A percentile compares a stretch with the other conserved stretches of the same genome.
phyloP scores from a whole-genome alignment of 2,888 invertebrate genomes.

The Drosophila kambysellisi region DNA sequence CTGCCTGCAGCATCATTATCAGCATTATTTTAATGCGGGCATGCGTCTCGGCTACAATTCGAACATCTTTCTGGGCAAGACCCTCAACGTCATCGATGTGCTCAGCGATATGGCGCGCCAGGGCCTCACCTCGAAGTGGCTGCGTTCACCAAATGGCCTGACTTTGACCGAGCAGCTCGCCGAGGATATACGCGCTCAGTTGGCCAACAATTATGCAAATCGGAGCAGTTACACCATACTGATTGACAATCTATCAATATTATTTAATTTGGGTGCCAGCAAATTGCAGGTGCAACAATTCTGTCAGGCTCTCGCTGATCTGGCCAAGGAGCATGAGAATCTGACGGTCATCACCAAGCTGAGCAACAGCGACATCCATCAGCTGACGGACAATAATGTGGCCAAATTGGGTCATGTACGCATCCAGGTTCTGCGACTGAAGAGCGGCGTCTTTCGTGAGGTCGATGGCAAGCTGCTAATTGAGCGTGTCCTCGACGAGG shows the following conservation, averaged over 20 bases:
- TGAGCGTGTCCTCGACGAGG: slow-evolving; percentile 68
- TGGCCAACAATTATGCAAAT: slow-evolving; percentile 68
- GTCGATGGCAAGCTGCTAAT: slow-evolving; percentile 89
- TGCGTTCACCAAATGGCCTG: slow-evolving; percentile 71
- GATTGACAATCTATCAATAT: slow-evolving; percentile 90
- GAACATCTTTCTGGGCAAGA: slow-evolving; percentile 86
- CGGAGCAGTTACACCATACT: slow-evolving; percentile 87
- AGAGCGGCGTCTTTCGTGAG: slow-evolving; percentile 90
- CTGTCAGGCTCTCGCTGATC: slow-evolving; percentile 74
- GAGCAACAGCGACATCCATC: slow-evolving; percentile 87
- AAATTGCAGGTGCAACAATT: slow-evolving; percentile 76
- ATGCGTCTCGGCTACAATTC: slow-evolving; percentile 91
- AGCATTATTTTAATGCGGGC: slow-evolving; percentile 91
- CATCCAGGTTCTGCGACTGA: slow-evolving; percentile 88
- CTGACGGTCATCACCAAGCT: slow-evolving; percentile 87
- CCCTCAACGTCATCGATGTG: slow-evolving; percentile 86
- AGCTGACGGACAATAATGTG: slow-evolving; percentile 87
- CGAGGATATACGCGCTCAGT: slow-evolving; percentile 69
- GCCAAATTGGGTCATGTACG: slow-evolving; percentile 88
- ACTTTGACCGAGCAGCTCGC: slow-evolving; percentile 82
- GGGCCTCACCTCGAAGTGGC: slow-evolving; percentile 82
- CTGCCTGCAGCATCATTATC: slow-evolving; percentile 89
- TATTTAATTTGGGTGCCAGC: slow-evolving; percentile 87
- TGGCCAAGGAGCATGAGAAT: slow-evolving; percentile 80
- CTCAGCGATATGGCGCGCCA: slow-evolving; percentile 85